Evolutionary conservation across 2,113 vertebrate genomes (phyloP).

Genomic region (Pseudorasbora parva): DNA sequence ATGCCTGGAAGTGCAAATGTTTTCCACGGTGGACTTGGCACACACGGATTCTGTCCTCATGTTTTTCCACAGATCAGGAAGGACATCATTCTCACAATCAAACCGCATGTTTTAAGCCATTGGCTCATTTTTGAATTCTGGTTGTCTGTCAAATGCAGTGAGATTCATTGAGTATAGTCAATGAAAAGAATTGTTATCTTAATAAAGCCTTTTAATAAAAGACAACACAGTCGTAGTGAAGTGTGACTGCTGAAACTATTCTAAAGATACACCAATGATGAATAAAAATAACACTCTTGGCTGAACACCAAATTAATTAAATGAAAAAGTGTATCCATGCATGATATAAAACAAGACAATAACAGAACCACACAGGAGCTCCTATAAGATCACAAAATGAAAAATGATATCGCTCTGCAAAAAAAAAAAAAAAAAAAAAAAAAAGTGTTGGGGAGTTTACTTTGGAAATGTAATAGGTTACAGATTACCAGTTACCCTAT

Average conservation of each 20-base stretch:
- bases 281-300: constrained; percentile 13
- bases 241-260: background rate
- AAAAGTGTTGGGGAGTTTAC: too few species aligned
- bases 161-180: background rate
- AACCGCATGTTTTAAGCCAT: background rate
- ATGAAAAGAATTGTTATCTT: background rate
- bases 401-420: background rate
- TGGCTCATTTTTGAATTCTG: background rate
- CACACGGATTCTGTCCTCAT: constrained; percentile 15
- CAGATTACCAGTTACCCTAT: too few species aligned
- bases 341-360: background rate
- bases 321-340: background rate
- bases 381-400: background rate
- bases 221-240: background rate
- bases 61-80: constrained; percentile 10
- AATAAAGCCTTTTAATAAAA: background rate
- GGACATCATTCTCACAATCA: constrained; percentile 29
- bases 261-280: background rate
- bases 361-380: background rate
- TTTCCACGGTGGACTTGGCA: constrained; percentile 59
- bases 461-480: too few species aligned
- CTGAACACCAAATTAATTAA: constrained; percentile 4
- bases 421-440: too few species aligned
- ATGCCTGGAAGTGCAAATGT: constrained; percentile 50
- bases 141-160: too few species aligned